phyloP scores from a whole-genome alignment of 35 echinoderm and acorn worm species.

The Heliocidaris tuberculata region DNA sequence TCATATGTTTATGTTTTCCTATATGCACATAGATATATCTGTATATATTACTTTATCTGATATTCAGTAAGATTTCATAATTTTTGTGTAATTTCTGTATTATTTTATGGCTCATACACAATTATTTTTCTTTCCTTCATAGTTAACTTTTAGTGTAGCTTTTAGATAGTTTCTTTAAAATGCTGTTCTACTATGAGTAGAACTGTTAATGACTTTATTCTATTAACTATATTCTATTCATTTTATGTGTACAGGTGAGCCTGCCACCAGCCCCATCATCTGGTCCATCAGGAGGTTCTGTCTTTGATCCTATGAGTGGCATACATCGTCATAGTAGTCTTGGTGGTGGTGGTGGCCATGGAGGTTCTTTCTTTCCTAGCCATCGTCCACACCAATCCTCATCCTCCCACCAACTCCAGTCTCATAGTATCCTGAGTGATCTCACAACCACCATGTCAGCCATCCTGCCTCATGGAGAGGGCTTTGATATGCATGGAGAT shows the following conservation, averaged over 20 bases:
- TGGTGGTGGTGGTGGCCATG: slow-evolving; percentile 35
- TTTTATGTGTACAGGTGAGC: not conserved
- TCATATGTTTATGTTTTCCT: too few species aligned
- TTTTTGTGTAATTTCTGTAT: too few species aligned
- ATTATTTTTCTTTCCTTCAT: too few species aligned
- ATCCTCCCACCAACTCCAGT: slow-evolving; percentile 6
- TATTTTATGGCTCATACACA: too few species aligned
- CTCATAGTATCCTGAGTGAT: slow-evolving; percentile 65
- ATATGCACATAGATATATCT: too few species aligned
- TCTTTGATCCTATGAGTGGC: not conserved
- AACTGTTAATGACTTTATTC: not conserved
- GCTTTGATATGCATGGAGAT: slow-evolving; percentile 36
- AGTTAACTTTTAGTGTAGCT: not conserved
- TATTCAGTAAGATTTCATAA: too few species aligned
- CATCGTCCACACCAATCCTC: slow-evolving; percentile 34
- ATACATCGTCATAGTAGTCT: slow-evolving; percentile 35
- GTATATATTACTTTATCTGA: too few species aligned
- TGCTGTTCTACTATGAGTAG: not conserved
- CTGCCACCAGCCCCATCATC: slow-evolving; percentile 46
- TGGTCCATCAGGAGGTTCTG: slow-evolving; percentile 51
- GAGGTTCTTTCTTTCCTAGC: slow-evolving; percentile 16
- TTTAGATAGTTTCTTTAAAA: not conserved
- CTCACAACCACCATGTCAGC: slow-evolving; percentile 66
- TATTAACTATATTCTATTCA: not conserved
- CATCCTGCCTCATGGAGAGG: slow-evolving; percentile 52